These are phyloP conservation scores for Aplysina aerophoba DNA, from an alignment of 37 sponge, comb jelly and placozoan genomes.

Conservation along the genomic window DNA sequence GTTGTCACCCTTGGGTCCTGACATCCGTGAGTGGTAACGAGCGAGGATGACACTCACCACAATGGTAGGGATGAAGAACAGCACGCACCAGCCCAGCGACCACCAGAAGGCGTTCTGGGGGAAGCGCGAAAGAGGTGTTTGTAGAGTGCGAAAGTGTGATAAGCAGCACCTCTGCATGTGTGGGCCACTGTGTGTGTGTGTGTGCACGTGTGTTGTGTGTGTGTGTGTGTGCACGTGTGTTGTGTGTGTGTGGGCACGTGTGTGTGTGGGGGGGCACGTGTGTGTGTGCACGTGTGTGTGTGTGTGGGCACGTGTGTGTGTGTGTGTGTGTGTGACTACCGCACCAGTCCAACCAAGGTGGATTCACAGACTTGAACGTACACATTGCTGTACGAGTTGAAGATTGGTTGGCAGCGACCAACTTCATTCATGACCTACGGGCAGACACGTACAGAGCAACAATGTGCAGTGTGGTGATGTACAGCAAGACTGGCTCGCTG, in stretches of 20 bases:
- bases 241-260: conserved; percentile 11
- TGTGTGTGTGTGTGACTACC: not conserved
- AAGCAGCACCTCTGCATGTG: no score
- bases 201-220: conserved; percentile 15
- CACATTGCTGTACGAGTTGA: conserved; percentile 39
- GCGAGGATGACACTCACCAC: conserved; percentile 63
- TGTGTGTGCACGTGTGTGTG: not conserved
- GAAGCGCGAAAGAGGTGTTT: not conserved
- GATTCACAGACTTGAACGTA: conserved; percentile 49
- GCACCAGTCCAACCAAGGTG: conserved; percentile 70
- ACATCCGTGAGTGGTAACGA: conserved; percentile 3
- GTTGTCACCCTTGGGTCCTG: not conserved
- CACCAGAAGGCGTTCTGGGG: conserved; percentile 83
- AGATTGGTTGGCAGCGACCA: conserved; percentile 59
- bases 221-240: conserved; percentile 18
- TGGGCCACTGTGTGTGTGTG: not conserved
- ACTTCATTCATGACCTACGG: conserved; percentile 44
- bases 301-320: not conserved
- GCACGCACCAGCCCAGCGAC: conserved; percentile 74
- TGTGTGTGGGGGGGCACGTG: not conserved
- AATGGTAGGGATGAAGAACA: conserved; percentile 72
- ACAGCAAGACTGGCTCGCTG: no score
- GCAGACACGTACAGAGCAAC: not conserved
- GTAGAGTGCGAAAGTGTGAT: not conserved
- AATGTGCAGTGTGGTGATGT: not conserved